phyloP scores from a whole-genome alignment of 2,797 vertebrate genomes.

The Mastacembelus armatus region DNA sequence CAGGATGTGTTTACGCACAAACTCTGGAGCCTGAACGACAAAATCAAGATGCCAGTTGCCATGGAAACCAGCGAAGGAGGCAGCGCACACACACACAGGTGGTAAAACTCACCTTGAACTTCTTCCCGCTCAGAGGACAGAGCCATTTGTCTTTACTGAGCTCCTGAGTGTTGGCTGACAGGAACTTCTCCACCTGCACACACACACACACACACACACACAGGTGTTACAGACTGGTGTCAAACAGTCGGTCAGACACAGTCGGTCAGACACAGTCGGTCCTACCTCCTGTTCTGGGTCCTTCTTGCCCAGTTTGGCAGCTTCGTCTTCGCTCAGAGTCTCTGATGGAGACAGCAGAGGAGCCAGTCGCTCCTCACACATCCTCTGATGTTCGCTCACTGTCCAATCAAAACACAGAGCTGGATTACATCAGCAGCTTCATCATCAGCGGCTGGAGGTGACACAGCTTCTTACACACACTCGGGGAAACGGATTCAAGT shows the following conservation, averaged over 20 bases:
- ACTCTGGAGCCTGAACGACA: constrained; percentile 89
- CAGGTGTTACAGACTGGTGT: fast-evolving
- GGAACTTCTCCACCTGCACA: constrained; percentile 90
- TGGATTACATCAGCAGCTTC: too few species aligned
- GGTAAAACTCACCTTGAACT: constrained; percentile 86
- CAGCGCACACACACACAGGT: neutral
- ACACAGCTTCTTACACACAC: too few species aligned
- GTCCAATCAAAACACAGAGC: constrained; percentile 35
- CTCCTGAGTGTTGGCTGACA: constrained; percentile 90
- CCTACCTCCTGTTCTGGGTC: constrained; percentile 88
- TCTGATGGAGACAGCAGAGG: constrained; percentile 87
- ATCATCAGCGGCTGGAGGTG: too few species aligned
- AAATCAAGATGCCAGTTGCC: neutral
- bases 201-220: neutral
- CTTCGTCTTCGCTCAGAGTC: constrained; percentile 69
- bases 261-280: neutral
- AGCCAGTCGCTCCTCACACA: constrained; percentile 90
- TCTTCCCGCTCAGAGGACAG: constrained; percentile 93
- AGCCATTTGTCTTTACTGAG: constrained; percentile 95
- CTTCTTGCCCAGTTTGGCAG: constrained; percentile 84
- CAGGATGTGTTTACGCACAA: constrained; percentile 95
- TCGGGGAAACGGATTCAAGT: too few species aligned
- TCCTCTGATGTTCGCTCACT: constrained; percentile 88
- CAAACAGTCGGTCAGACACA: neutral
- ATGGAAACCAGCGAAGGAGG: neutral